Conservation (phyloP, 2,888 invertebrate genomes). For the Oscheius sp. region DNA sequence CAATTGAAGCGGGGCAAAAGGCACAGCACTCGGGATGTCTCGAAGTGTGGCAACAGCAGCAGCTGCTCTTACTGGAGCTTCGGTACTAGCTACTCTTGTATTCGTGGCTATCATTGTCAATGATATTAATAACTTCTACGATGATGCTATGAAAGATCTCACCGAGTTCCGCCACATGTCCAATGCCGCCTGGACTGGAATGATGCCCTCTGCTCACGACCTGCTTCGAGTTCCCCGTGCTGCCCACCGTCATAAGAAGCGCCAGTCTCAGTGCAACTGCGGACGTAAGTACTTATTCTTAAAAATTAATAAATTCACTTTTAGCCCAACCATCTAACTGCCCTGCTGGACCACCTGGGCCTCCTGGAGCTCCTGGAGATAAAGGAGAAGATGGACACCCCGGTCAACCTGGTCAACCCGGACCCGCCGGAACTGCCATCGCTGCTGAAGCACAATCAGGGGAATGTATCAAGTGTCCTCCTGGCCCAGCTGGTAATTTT, state of each 20-base stretch:
- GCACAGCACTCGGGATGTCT: constrained; percentile 9
- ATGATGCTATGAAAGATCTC: constrained; percentile 46
- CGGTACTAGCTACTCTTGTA: constrained; percentile 7
- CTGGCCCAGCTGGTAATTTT: constrained; percentile 24
- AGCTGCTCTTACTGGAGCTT: constrained; percentile 5
- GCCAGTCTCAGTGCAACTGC: constrained; percentile 39
- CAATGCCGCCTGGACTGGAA: constrained; percentile 27
- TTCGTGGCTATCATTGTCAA: constrained; percentile 36
- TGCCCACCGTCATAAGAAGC: constrained; percentile 35
- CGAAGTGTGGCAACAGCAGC: constrained; percentile 20
- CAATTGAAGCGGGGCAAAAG: neutral
- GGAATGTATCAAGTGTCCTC: constrained; percentile 38
- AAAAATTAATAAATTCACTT: neutral
- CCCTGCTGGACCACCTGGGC: constrained; percentile 14
- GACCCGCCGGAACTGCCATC: constrained; percentile 11
- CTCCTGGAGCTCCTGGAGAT: constrained; percentile 13
- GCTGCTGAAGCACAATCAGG: neutral
- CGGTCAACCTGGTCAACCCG: constrained; percentile 37
- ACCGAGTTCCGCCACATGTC: constrained; percentile 16
- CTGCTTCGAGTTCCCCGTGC: constrained; percentile 20
- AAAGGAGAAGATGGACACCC: constrained; percentile 41
- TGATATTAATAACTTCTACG: constrained; percentile 50
- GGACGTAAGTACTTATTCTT: constrained; percentile 14
- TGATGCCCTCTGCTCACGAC: constrained; percentile 30
- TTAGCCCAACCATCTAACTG: neutral